These are phyloP conservation scores for Struthio camelus DNA, from an alignment of 2,113 vertebrate species.

Conservation along the genomic window DNA sequence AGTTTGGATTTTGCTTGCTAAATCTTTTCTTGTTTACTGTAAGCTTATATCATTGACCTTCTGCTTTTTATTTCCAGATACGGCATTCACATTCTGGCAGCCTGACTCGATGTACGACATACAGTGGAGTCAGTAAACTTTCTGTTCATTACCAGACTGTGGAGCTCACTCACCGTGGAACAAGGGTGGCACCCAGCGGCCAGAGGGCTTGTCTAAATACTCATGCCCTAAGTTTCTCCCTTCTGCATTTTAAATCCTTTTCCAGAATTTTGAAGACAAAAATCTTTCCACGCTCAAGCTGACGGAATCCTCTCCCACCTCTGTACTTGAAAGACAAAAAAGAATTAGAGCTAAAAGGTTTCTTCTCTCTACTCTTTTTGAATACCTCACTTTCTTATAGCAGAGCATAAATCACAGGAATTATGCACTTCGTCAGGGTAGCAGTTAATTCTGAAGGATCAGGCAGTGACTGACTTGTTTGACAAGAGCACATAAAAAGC, in stretches of 20 bases:
- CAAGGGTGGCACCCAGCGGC: slow-evolving; percentile 77
- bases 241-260: background rate
- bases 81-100: slow-evolving; percentile 27
- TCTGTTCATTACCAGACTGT: background rate
- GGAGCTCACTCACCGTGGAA: slow-evolving; percentile 28
- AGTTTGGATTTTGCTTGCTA: background rate
- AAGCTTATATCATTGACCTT: slow-evolving; percentile 56
- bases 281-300: background rate
- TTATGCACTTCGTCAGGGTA: background rate
- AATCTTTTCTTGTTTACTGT: slow-evolving; percentile 33
- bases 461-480: background rate
- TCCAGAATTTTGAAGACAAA: background rate
- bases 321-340: background rate
- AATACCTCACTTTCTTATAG: background rate
- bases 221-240: background rate
- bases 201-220: background rate
- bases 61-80: slow-evolving; percentile 57
- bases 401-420: background rate
- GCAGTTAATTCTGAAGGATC: background rate
- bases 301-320: background rate
- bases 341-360: background rate
- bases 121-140: slow-evolving; percentile 40
- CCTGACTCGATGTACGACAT: background rate
- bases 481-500: background rate
- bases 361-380: background rate